Conservation (phyloP, 92 coral and sea anemone species). For the Paramuricea clavata region DNA sequence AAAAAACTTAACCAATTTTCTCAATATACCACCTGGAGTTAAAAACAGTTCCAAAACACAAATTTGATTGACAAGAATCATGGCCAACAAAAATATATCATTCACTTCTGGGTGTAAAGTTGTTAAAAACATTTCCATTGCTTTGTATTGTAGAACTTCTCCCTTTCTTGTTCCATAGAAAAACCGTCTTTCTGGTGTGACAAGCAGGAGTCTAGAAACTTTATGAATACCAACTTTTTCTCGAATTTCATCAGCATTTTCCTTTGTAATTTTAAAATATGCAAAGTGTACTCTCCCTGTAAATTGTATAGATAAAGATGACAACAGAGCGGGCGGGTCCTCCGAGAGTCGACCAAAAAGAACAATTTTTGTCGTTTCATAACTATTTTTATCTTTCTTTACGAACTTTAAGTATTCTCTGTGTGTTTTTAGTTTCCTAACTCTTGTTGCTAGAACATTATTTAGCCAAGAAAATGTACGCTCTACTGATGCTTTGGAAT, state of each 20-base stretch:
- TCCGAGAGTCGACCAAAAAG: constrained; percentile 80
- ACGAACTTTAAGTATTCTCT: constrained; percentile 67
- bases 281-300: constrained; percentile 94
- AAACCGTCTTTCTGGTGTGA: constrained; percentile 86
- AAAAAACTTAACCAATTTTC: constrained; percentile 72
- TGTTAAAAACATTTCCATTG: constrained; percentile 81
- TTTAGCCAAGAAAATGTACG: constrained; percentile 85
- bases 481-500: constrained; percentile 81
- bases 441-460: constrained; percentile 76
- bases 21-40: constrained; percentile 87
- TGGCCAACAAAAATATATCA: constrained; percentile 82
- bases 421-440: constrained; percentile 62
- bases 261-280: constrained; percentile 74
- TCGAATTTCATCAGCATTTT: constrained; percentile 47
- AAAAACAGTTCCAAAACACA: constrained; percentile 84
- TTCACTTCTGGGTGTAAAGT: constrained; percentile 95
- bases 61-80: constrained; percentile 77
- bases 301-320: constrained; percentile 91
- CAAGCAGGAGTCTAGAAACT: constrained; percentile 80
- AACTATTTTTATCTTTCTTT: constrained; percentile 41
- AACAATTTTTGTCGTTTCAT: constrained; percentile 78
- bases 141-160: constrained; percentile 74
- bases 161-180: constrained; percentile 86
- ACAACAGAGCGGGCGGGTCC: constrained; percentile 86
- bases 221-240: constrained; percentile 72